Base-by-base conservation (phyloP, 2,113 vertebrate species). In the Nesospiza acunhae region DNA sequence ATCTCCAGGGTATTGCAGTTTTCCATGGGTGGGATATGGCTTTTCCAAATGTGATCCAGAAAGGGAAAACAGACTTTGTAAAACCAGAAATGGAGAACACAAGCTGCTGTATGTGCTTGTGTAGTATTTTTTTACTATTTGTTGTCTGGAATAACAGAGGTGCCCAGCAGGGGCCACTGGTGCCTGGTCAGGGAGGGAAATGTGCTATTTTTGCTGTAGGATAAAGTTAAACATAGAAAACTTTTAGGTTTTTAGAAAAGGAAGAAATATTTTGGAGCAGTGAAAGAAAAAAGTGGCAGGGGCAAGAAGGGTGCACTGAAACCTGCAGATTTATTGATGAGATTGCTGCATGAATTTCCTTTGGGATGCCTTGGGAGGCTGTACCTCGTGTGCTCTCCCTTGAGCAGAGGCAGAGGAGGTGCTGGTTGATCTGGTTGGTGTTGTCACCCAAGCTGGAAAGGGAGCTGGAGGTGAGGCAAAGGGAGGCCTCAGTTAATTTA, bases 121-220 rank as follows among this genome's bases (percentile, higher is more conserved):
- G n/a, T 18, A 1, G 10, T 31, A 10, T 3, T 17, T 20, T 37
- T 66, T 37, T 12, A 21, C 18, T 58, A 0, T 75, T 87, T 31
- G 11, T 35, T 69, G 39, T 63, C 66, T 93, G 81, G 37, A 84
- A 22, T 94, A 90, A 67, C 84, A 35, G 26, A 63, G 64, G 5
- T 87, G 82, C 83, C 95, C 98, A 92, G 96, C 95, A 98, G 98
- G 78, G 94, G 96, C 93, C 91, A 77, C 80, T 96, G 62, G 62
- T 90, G 72, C 24, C 78, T 82, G 49, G n/a, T 35, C 56, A 30
- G 63, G 37, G 33, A 90, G 55, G 30, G 17, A 67, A 41, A 31
- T 0, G 2, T 18, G 13, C 3, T 24, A 8, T n/a, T 7, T 39
- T 44, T 55, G 13, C 60, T 82, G 22, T 33, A 24, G 50, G 41